These are phyloP conservation scores for Rhinopomastus cyanomelas DNA, from an alignment of 2,113 vertebrate genomes.

Conservation along the genomic window DNA sequence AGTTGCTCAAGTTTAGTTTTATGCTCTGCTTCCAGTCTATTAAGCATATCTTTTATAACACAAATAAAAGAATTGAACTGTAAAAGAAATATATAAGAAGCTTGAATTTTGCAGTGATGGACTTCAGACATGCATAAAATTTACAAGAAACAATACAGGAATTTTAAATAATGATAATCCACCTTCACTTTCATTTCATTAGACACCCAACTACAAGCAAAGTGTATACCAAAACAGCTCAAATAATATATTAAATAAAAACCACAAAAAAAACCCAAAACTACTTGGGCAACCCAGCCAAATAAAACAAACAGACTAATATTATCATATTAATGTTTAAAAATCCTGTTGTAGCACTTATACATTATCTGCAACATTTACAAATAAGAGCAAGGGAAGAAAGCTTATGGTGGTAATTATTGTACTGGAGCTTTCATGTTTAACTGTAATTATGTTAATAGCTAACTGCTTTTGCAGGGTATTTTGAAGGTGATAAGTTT, in stretches of 20 bases:
- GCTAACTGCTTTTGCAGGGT: not conserved
- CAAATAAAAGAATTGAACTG: constrained; percentile 98
- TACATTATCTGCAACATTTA: not conserved
- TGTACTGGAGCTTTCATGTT: not conserved
- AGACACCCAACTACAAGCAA: not conserved
- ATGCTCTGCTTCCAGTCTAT: constrained; percentile 91
- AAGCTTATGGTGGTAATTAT: not conserved
- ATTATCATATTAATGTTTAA: not conserved
- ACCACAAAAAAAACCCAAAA: not conserved
- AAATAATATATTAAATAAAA: not conserved
- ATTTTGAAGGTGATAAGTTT: not conserved
- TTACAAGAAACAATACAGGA: too few species aligned
- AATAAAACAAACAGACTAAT: not conserved
- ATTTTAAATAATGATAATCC: not conserved
- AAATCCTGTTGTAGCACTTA: not conserved
- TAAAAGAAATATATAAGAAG: constrained; percentile 60
- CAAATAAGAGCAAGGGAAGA: not conserved
- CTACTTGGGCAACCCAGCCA: not conserved
- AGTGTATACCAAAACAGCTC: not conserved
- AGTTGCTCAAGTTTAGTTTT: constrained; percentile 98
- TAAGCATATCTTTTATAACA: constrained; percentile 96
- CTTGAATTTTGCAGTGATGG: constrained; percentile 9
- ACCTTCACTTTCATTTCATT: not conserved
- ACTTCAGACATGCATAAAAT: not conserved
- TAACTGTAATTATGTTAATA: not conserved